Conservation (phyloP, 2,113 vertebrate species). For the Cervus canadensis region DNA sequence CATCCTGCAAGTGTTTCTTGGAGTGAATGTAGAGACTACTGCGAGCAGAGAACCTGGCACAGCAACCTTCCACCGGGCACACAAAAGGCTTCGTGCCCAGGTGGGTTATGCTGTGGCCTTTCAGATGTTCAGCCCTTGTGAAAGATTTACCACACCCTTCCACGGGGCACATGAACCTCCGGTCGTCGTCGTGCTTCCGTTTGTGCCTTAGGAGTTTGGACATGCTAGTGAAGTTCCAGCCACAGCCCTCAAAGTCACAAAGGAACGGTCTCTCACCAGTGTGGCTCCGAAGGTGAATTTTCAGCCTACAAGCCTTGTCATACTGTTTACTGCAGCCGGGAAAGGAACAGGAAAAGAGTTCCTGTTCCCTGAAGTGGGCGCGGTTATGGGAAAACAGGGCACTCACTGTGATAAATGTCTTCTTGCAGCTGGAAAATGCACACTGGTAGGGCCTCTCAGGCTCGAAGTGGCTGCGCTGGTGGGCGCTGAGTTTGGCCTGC, state of each 20-base stretch:
- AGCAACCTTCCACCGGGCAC: conserved; percentile 95
- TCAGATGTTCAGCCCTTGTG: conserved; percentile 96
- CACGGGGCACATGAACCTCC: conserved; percentile 92
- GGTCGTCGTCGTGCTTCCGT: conserved; percentile 96
- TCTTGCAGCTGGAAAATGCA: conserved; percentile 95
- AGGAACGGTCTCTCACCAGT: conserved; percentile 97
- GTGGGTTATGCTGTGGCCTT: conserved; percentile 97
- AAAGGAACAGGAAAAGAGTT: conserved; percentile 92
- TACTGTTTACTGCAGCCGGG: conserved; percentile 96
- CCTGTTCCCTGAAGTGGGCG: conserved; percentile 94
- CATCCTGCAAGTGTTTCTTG: conserved; percentile 95
- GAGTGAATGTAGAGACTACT: conserved; percentile 98
- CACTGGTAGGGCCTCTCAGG: conserved; percentile 95
- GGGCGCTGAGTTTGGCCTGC: conserved; percentile 88
- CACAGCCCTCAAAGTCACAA: conserved; percentile 94
- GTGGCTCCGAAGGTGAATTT: conserved; percentile 96
- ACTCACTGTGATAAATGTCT: conserved; percentile 97
- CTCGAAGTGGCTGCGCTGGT: conserved; percentile 93
- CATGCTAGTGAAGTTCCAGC: conserved; percentile 98
- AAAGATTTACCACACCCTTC: conserved; percentile 98
- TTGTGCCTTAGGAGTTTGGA: conserved; percentile 96
- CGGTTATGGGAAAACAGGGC: conserved; percentile 96
- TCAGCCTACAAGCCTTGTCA: conserved; percentile 96
- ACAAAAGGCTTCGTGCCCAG: conserved; percentile 97
- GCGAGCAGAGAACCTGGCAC: conserved; percentile 95